phyloP scores from a whole-genome alignment of 2,888 invertebrate species.

The Gryllus longicercus region DNA sequence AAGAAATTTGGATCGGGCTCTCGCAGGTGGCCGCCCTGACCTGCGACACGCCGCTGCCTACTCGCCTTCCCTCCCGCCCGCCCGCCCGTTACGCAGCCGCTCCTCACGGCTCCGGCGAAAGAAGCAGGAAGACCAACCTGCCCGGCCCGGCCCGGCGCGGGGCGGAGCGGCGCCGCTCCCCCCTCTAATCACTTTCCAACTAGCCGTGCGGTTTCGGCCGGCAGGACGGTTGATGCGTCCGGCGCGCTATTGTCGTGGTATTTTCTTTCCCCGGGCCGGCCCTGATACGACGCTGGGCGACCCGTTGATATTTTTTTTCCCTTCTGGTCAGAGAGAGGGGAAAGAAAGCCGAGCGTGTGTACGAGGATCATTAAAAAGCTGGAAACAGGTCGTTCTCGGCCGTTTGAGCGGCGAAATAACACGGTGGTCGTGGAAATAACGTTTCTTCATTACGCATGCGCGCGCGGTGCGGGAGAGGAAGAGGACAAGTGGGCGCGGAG shows the following conservation, averaged over 20 bases:
- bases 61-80: too few species aligned
- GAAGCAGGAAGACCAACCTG: neutral
- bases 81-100: neutral
- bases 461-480: neutral
- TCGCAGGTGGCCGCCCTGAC: neutral
- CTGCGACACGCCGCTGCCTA: neutral
- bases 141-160: neutral
- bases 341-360: neutral
- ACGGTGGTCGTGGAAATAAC: neutral
- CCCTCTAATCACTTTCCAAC: neutral
- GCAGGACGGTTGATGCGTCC: neutral
- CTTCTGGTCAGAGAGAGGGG: neutral
- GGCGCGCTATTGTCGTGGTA: neutral
- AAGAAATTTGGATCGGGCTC: too few species aligned
- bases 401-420: constrained; percentile 4
- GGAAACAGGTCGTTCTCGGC: neutral
- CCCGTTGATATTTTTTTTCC: too few species aligned
- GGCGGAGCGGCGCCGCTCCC: neutral
- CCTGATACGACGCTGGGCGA: too few species aligned
- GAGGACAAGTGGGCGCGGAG: neutral
- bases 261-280: too few species aligned
- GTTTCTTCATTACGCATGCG: neutral
- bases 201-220: neutral
- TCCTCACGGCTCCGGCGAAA: neutral
- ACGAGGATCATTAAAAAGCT: neutral